phyloP scores from a whole-genome alignment of 2,797 vertebrate genomes.

The Cuniculus paca region DNA sequence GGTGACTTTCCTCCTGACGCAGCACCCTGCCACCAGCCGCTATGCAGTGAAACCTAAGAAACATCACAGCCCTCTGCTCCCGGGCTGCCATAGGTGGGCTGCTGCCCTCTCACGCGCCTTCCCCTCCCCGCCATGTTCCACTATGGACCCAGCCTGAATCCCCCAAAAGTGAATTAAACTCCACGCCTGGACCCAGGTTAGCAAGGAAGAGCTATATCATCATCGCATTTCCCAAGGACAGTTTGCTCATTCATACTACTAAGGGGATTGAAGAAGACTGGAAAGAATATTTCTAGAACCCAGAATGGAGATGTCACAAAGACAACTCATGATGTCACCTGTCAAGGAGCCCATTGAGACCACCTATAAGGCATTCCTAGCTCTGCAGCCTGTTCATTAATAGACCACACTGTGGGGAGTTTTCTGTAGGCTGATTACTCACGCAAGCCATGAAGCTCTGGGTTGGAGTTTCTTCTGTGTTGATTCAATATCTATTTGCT shows the following conservation, averaged over 20 bases:
- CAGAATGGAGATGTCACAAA: neutral
- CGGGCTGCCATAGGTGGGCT: neutral
- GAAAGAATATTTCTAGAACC: neutral
- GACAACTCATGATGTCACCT: neutral
- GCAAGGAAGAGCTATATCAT: constrained; percentile 90
- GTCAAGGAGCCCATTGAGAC: neutral
- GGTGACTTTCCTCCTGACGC: neutral
- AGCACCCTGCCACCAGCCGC: neutral
- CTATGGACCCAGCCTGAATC: neutral
- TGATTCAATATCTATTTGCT: neutral
- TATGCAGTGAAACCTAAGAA: rapidly evolving
- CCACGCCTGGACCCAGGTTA: constrained; percentile 84
- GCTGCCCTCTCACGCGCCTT: neutral
- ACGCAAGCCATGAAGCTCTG: neutral
- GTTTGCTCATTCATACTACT: constrained; percentile 49
- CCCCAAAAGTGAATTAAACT: constrained; percentile 83
- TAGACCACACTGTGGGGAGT: neutral
- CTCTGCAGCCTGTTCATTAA: neutral
- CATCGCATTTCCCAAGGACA: constrained; percentile 81
- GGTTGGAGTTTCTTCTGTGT: constrained; percentile 12
- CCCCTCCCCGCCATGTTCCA: rapidly evolving
- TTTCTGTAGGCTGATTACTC: neutral
- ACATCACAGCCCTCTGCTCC: neutral
- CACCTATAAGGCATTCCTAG: neutral
- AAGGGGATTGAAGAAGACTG: neutral